phyloP scores from a whole-genome alignment of 2,888 invertebrate genomes.

The Diarsia brunnea region DNA sequence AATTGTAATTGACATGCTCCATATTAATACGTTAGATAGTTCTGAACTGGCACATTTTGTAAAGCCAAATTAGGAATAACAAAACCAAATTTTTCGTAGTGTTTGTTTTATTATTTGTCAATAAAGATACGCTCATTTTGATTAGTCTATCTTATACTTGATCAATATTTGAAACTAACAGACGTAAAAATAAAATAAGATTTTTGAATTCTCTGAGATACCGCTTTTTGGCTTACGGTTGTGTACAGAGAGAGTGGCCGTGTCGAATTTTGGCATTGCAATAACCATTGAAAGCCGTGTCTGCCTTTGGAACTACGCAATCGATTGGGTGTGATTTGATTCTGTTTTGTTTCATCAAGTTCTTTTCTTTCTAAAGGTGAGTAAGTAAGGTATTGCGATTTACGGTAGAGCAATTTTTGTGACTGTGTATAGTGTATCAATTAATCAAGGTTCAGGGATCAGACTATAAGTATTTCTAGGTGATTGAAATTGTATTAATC shows the following conservation, averaged over 20 bases:
- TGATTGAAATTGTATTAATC: conserved; percentile 8
- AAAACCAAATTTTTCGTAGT: too few species aligned
- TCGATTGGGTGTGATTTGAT: conserved; percentile 27
- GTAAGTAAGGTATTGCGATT: conserved; percentile 21
- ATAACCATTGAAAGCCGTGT: conserved; percentile 37
- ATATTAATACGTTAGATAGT: too few species aligned
- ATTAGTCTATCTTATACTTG: background rate
- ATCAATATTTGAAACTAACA: background rate
- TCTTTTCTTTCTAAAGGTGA: conserved; percentile 23
- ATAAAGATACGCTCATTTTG: background rate
- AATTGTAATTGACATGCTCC: background rate
- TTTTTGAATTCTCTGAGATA: background rate
- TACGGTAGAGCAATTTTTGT: background rate
- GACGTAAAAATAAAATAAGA: background rate
- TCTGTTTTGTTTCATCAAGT: conserved; percentile 15
- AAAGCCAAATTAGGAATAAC: too few species aligned
- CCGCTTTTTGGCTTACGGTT: background rate
- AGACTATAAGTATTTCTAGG: background rate
- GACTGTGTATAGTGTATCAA: conserved; percentile 9
- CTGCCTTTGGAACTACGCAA: conserved; percentile 20
- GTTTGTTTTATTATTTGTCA: background rate
- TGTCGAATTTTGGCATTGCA: conserved; percentile 24
- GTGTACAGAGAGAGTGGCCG: background rate
- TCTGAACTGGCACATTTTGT: too few species aligned
- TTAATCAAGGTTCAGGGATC: conserved; percentile 23